These are phyloP conservation scores for Acanthopleura granulata DNA, from an alignment of 2,888 invertebrate genomes.

Conservation along the genomic window DNA sequence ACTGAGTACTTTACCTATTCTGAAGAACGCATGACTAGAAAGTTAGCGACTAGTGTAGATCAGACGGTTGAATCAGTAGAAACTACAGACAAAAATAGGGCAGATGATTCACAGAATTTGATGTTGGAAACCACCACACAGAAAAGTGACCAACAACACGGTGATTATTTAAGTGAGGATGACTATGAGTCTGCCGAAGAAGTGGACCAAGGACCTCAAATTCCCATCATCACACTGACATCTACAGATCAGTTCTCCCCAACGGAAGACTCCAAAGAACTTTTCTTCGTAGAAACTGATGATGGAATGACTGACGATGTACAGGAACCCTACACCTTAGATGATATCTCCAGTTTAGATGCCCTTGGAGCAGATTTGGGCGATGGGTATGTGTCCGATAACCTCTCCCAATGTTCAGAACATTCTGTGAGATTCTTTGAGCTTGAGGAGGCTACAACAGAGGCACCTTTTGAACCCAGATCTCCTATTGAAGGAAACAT, in stretches of 20 bases:
- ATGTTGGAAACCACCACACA: too few species aligned
- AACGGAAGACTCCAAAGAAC: background rate
- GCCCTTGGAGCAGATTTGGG: background rate
- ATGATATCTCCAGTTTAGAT: background rate
- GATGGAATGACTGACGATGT: background rate
- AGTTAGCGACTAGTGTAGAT: too few species aligned
- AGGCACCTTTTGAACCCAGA: background rate
- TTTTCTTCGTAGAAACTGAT: background rate
- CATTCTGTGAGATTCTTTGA: background rate
- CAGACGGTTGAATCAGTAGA: too few species aligned
- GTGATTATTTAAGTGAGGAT: background rate
- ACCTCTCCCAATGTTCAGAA: background rate
- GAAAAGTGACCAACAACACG: too few species aligned
- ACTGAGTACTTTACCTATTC: background rate
- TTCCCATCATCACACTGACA: background rate
- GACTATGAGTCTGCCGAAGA: background rate
- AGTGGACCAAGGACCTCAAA: background rate
- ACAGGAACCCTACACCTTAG: background rate
- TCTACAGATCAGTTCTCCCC: constrained; percentile 2
- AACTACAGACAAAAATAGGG: too few species aligned
- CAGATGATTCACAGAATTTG: too few species aligned
- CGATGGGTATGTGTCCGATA: background rate
- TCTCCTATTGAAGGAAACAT: background rate
- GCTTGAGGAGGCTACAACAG: background rate
- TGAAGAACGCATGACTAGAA: background rate